Percentiles rank a stretch among this genome's conserved stretches.
Conservation (phyloP, 2,888 invertebrate species). For the Achlya flavicornis region DNA sequence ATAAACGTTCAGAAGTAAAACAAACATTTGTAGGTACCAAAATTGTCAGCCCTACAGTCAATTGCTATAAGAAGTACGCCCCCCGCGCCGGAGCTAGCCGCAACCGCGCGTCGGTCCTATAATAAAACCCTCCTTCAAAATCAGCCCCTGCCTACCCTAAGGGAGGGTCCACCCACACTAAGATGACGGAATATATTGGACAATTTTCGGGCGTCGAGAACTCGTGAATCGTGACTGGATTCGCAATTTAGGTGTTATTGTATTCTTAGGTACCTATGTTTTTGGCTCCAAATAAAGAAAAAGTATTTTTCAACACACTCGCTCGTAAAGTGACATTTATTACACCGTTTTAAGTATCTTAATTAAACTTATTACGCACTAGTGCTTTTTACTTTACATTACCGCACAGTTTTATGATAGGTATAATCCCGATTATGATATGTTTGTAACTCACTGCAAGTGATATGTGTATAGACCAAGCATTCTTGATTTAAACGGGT, state of each 20-base stretch:
- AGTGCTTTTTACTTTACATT: too few species aligned
- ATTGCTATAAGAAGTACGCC: slow-evolving; percentile 71
- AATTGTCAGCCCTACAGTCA: slow-evolving; percentile 67
- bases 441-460: too few species aligned
- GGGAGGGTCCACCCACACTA: slow-evolving; percentile 63
- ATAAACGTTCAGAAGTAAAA: background rate
- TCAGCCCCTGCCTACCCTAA: slow-evolving; percentile 33
- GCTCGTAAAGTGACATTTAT: too few species aligned
- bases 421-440: too few species aligned
- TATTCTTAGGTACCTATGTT: slow-evolving; percentile 17
- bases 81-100: slow-evolving; percentile 54
- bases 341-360: too few species aligned
- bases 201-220: slow-evolving; percentile 70
- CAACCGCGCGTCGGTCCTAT: slow-evolving; percentile 65
- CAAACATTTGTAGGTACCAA: slow-evolving; percentile 18
- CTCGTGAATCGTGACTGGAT: slow-evolving; percentile 67
- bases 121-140: slow-evolving; percentile 67
- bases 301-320: too few species aligned
- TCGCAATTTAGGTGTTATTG: slow-evolving; percentile 64
- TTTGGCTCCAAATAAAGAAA: slow-evolving; percentile 10
- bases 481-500: too few species aligned
- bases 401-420: too few species aligned
- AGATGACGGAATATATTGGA: slow-evolving; percentile 76
- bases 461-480: too few species aligned
- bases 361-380: too few species aligned